These are phyloP conservation scores for Enoplosus armatus DNA, from an alignment of 2,797 vertebrate species.

Conservation along the genomic window DNA sequence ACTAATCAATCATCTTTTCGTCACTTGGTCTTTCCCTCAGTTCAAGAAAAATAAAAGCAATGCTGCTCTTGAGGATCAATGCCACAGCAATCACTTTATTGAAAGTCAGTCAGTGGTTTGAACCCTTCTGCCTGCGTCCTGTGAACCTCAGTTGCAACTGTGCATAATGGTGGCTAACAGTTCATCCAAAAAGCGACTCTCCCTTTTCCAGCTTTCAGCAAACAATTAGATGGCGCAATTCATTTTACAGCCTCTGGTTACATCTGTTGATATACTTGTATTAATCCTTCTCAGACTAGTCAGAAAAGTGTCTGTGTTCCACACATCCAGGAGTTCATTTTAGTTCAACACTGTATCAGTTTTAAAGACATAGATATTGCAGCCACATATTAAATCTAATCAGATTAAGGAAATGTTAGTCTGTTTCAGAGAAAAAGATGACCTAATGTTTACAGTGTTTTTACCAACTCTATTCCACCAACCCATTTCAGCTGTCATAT, in stretches of 20 bases:
- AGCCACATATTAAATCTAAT: neutral
- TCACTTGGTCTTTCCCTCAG: neutral
- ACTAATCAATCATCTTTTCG: conserved; percentile 14
- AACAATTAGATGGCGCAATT: neutral
- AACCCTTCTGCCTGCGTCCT: neutral
- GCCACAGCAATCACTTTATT: conserved; percentile 4
- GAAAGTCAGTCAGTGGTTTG: neutral
- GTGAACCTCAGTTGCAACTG: neutral
- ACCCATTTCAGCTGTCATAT: conserved; percentile 17
- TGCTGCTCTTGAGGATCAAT: conserved; percentile 7
- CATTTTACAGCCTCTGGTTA: conserved; percentile 15
- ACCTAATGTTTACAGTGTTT: conserved; percentile 1
- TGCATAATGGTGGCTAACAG: neutral
- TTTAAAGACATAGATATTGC: conserved; percentile 20
- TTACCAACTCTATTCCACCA: conserved; percentile 11
- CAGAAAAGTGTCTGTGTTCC: conserved; percentile 10
- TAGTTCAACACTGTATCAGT: neutral
- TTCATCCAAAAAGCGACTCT: conserved; percentile 9
- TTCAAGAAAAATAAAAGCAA: conserved; percentile 8
- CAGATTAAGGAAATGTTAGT: conserved; percentile 17
- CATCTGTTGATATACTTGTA: conserved; percentile 22
- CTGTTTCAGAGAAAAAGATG: conserved; percentile 1
- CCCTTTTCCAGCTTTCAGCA: conserved; percentile 14
- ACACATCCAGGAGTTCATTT: conserved; percentile 15
- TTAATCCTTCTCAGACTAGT: neutral